phyloP scores from a whole-genome alignment of 2,113 vertebrate genomes.

The Polyodon spathula region DNA sequence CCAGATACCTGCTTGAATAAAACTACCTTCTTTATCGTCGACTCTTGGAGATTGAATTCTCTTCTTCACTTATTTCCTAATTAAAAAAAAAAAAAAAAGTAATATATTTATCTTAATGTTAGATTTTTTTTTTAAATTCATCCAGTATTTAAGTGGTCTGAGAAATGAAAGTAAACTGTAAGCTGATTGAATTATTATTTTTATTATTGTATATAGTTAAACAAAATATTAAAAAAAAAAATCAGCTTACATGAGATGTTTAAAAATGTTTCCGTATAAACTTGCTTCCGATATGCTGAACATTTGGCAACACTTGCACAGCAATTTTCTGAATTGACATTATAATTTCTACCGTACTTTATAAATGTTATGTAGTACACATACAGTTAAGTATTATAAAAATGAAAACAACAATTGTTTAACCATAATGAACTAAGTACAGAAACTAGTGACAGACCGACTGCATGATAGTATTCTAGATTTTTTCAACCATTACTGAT shows the following conservation, averaged over 20 bases:
- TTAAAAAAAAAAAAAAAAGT: too few relatives aligned
- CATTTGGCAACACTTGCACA: conserved; percentile 81
- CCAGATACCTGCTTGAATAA: too few relatives aligned
- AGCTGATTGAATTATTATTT: neutral
- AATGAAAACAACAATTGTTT: conserved; percentile 38
- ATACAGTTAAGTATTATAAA: conserved; percentile 48
- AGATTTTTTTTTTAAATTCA: too few relatives aligned
- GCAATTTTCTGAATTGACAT: conserved; percentile 55
- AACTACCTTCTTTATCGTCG: too few relatives aligned
- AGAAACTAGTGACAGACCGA: conserved; percentile 32
- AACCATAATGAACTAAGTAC: conserved; percentile 41
- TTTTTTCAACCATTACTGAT: conserved; percentile 56
- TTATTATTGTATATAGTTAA: conserved; percentile 4
- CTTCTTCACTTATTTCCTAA: too few relatives aligned
- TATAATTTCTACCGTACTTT: conserved; percentile 69
- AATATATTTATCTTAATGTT: too few relatives aligned
- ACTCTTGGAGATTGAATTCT: too few relatives aligned
- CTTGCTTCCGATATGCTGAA: conserved; percentile 56
- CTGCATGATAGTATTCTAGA: conserved; percentile 50
- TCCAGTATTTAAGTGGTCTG: conserved; percentile 23
- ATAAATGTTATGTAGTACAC: conserved; percentile 49
- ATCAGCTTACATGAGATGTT: conserved; percentile 43
- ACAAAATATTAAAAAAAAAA: conserved; percentile 1
- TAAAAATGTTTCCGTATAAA: conserved; percentile 57
- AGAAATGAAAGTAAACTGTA: conserved; percentile 6